These are phyloP conservation scores for Pseudanteris insignis DNA, from an alignment of 2,888 invertebrate species.

Conservation along the genomic window DNA sequence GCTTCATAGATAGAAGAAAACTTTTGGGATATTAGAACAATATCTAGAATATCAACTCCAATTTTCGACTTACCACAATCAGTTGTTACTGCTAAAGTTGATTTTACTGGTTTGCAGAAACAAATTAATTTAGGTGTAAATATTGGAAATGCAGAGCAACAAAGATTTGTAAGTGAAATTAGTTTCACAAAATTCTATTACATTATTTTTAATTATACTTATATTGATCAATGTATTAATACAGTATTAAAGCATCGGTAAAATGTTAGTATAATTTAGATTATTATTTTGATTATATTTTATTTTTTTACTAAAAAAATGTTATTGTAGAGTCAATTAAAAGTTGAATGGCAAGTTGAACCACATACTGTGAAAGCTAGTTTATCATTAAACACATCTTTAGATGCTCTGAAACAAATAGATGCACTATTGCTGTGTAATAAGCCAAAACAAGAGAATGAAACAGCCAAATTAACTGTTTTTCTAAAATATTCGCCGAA, in stretches of 20 bases:
- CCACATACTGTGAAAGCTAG: slow-evolving; percentile 54
- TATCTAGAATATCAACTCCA: slow-evolving; percentile 73
- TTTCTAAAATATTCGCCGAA: slow-evolving; percentile 48
- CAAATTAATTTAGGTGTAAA: slow-evolving; percentile 73
- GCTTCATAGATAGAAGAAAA: slow-evolving; percentile 73
- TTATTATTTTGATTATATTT: neutral
- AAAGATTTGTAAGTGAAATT: too few species aligned
- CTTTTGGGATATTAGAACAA: slow-evolving; percentile 72
- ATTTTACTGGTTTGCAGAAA: slow-evolving; percentile 75
- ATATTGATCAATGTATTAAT: too few species aligned
- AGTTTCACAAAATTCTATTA: too few species aligned
- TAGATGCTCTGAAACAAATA: slow-evolving; percentile 59
- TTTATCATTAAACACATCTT: slow-evolving; percentile 60
- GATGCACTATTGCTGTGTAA: slow-evolving; percentile 53
- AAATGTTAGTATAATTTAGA: too few species aligned
- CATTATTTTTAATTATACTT: too few species aligned
- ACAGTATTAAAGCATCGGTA: too few species aligned
- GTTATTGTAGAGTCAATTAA: slow-evolving; percentile 54
- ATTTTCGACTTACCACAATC: slow-evolving; percentile 74
- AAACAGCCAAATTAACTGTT: slow-evolving; percentile 46
- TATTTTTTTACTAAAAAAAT: neutral
- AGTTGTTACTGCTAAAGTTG: slow-evolving; percentile 74
- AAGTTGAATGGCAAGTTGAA: slow-evolving; percentile 59
- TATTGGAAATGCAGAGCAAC: slow-evolving; percentile 65
- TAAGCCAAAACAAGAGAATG: slow-evolving; percentile 49